Base-by-base conservation (phyloP, 64 coral and sea anemone genomes). In the Actinia equina region DNA sequence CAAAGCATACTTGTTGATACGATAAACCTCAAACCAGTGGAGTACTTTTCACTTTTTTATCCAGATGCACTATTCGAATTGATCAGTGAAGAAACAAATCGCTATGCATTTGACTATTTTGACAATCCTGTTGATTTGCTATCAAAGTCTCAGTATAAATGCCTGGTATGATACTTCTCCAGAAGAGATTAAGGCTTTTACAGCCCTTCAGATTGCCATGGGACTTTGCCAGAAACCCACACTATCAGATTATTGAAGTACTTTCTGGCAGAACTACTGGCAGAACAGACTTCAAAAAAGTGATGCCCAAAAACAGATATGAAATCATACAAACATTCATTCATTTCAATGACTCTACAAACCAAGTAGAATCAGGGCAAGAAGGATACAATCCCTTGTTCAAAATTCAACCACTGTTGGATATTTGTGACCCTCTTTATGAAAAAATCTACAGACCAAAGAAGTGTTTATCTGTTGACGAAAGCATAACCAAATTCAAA, bases 401-500 rank as follows among this genome's bases (percentile, higher is more conserved):
- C 71, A 87, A 87, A 87, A 76, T 87, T 51, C 85, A 87, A 22
- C 30, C 30, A 62, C 57, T 86, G 55, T 42, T 86, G 20, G 58
- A 86, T 62, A 86, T 86, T 64, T 58, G 57, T 58, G 43, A 64
- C 84, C 84, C 56, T 37, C 41, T 43, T 62, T 87, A 76, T 61
- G 87, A 89, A 71, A 85, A 84, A 84, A 80, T 94, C 60, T 94
- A 89, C 65, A 82, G 85, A 56, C 92, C 93, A 79, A 91, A 79
- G 54, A 82, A 56, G 76, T 59, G 60, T 19, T 70, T 88, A 44
- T 90, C 71, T 70, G 19, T 94, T 85, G 89, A 94, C 43, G 86
- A 91, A 87, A 94, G 88, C 27, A 94, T 94, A 88, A 84, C 82
- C 6, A 90, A 87, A 79, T 94, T 88, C 67, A 91, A 88, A 86